Base-by-base conservation (phyloP, 2,888 invertebrate species). In the Troides helena region DNA sequence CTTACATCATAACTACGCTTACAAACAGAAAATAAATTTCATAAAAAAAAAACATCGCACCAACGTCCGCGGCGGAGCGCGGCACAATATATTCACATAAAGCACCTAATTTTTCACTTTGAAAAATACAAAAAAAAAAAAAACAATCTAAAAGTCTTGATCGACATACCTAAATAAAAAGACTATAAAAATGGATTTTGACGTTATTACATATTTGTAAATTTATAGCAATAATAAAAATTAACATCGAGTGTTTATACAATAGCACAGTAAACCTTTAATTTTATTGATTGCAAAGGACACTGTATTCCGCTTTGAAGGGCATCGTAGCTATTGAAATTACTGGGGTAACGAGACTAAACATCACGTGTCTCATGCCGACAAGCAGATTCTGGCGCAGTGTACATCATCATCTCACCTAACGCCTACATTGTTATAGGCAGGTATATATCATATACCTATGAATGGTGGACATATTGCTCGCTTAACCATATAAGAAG, bases 91-190 rank as follows among this genome's bases (percentile, higher is more conserved):
- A 77, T 78, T 80, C 75, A 82, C 80, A 78, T 81, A 82, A 86
- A 89, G 90, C 90, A 89, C 90, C 89, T 85, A 80, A 80, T 82
- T 79, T 80, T 64, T 64, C 60, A 61, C 23, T 79, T 78, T 78
- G 80, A 81, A 87, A 81, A 85, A 84, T 81, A 85, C 82, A 81
- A 79, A 75, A 74, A 77, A 75, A 76, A 74, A 80, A 30, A 76
- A 74, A 80, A 65, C n/a, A 64, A 66, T 50, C 59, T 71, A 71
- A 70, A 71, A 72, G 66, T 67, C 25, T 63, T 56, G 60, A 69
- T 65, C 30, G 46, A 67, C 18, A 62, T 59, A 62, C 62, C 50
- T 69, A 71, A 70, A 67, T 53, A 65, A 70, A 53, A 65, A 72
- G 58, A 71, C 61, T 65, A 69, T 68, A 70, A 68, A 64, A 36